Percentiles rank a stretch among this genome's conserved stretches.
Evolutionary conservation across 1,140 invertebrate genomes (phyloP).

Genomic region (Drosophila sucinea): DNA sequence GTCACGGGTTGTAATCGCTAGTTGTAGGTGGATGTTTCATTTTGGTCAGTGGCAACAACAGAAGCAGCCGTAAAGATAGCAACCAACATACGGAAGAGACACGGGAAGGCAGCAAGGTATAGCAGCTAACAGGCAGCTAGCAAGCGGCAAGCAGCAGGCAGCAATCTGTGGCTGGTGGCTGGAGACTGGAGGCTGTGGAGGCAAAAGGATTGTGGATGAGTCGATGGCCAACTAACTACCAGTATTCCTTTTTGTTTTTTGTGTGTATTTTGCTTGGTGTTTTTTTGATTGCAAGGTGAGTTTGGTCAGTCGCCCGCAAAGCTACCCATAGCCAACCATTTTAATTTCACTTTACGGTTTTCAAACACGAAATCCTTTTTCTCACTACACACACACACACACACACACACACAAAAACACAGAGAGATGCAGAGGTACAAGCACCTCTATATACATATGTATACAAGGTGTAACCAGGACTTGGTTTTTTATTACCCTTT

Average conservation of each 20-base stretch:
- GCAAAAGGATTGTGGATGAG: slow-evolving; percentile 38
- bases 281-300: slow-evolving; percentile 25
- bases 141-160: too few species aligned
- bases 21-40: slow-evolving; percentile 65
- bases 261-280: slow-evolving; percentile 49
- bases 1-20: slow-evolving; percentile 73
- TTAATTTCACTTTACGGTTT: slow-evolving; percentile 81
- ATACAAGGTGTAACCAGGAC: neutral
- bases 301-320: slow-evolving; percentile 54
- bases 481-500: slow-evolving; percentile 10
- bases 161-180: too few species aligned
- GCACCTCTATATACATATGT: neutral
- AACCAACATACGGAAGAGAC: slow-evolving; percentile 39
- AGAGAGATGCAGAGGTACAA: neutral
- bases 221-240: slow-evolving; percentile 63
- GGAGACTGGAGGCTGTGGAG: slow-evolving; percentile 27
- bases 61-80: slow-evolving; percentile 58
- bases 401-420: slow-evolving; percentile 2
- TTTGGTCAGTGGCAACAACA: slow-evolving; percentile 32
- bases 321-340: slow-evolving; percentile 59
- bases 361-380: slow-evolving; percentile 78
- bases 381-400: slow-evolving; percentile 34
- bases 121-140: too few species aligned
- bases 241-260: slow-evolving; percentile 16
- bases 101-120: neutral